phyloP scores from a whole-genome alignment of 2,888 invertebrate species.

The Trachelus stipa region DNA sequence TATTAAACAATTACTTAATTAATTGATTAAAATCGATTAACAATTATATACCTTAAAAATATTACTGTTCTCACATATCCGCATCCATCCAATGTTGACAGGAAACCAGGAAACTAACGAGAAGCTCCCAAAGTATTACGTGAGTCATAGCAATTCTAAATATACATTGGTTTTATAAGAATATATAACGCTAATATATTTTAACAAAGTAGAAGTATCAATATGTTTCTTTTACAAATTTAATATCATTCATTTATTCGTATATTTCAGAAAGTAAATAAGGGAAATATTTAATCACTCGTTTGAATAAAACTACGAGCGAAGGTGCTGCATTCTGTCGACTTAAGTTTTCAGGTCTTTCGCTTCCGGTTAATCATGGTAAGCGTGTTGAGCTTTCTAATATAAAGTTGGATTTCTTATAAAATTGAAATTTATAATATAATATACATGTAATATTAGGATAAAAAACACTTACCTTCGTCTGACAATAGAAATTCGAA shows the following conservation, averaged over 20 bases:
- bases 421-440: neutral
- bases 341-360: conserved; percentile 41
- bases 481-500: neutral
- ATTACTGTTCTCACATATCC: neutral
- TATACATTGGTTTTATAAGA: neutral
- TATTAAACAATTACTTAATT: neutral
- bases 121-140: neutral
- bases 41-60: neutral
- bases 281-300: neutral
- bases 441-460: neutral
- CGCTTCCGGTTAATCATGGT: conserved; percentile 56
- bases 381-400: conserved; percentile 35
- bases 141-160: neutral
- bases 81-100: neutral
- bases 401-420: neutral
- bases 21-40: neutral
- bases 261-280: neutral
- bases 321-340: neutral
- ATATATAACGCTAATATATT: neutral
- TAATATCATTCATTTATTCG: neutral
- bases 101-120: neutral
- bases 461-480: neutral
- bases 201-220: neutral
- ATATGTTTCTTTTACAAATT: neutral
- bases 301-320: neutral